Base-by-base conservation (phyloP, 2,888 invertebrate genomes). In the Mythimna impura region DNA sequence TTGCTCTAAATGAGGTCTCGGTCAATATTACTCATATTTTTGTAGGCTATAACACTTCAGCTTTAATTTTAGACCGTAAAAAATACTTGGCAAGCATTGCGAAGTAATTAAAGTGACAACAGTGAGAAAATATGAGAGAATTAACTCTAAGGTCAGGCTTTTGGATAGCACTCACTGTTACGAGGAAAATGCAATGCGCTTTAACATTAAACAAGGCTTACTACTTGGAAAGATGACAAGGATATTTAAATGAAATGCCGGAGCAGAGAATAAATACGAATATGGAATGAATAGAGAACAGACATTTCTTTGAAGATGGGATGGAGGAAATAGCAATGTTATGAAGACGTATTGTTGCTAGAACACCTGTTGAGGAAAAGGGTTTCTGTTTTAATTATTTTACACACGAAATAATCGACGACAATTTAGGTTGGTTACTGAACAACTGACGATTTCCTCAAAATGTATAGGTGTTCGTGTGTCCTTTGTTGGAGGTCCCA, bases 41-140 rank as follows among this genome's bases (percentile, higher is more conserved):
- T 73, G n/a, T 68, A 66, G 62, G 70, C 60, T 69, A 81, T 57
- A 63, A 50, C 30, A 52, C 36, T 73, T 58, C 64, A 62, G 30
- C 61, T 62, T 66, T 64, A 70, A 62, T 80, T 80, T 71, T 52
- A 72, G 62, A 58, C 62, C 25, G 17, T 65, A 75, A 82, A 82
- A 81, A 82, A 71, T 36, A 70, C 25, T 81, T 81, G 80, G 78
- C 83, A 82, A 65, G 81, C 58, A 25, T 40, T 25, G 61, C 36
- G 9, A 10, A 71, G 76, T 71, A 81, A 82, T 82, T 82, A 81
- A 78, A 81, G 54, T 80, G 80, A 80, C 76, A 82, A 62, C 61
- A 78, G 78, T 82, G 82, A 78, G 74, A 78, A 81, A 81, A 79
- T 75, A 82, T 74, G 70, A 63, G 36, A 61, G 36, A 63, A 62